Conservation (phyloP, 2,888 invertebrate species). For the Habroteleia sp. region DNA sequence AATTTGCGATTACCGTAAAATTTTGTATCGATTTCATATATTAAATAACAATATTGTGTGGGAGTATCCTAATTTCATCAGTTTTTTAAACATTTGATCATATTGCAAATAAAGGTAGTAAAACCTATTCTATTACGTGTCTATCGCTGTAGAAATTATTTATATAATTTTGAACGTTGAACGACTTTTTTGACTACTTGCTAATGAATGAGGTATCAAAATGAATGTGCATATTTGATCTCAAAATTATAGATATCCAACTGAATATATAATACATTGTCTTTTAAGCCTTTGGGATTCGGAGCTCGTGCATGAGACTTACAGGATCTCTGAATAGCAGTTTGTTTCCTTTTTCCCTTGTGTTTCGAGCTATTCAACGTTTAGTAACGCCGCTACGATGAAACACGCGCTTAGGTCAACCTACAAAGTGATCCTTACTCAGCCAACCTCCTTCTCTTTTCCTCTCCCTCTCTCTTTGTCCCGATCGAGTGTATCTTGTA, state of each 20-base stretch:
- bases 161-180: neutral
- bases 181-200: constrained; percentile 1
- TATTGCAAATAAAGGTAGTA: too few species aligned
- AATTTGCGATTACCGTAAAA: too few species aligned
- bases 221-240: neutral
- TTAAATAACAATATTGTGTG: too few species aligned
- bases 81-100: too few species aligned
- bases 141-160: constrained; percentile 6
- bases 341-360: constrained; percentile 29
- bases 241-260: constrained; percentile 23
- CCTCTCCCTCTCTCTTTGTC: neutral
- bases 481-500: constrained; percentile 13
- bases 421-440: constrained; percentile 38
- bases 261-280: constrained; percentile 26
- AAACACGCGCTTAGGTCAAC: constrained; percentile 36
- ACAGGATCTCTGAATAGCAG: constrained; percentile 31
- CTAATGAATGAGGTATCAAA: constrained; percentile 7
- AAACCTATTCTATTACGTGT: too few species aligned
- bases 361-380: constrained; percentile 14
- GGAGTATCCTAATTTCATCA: too few species aligned
- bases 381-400: constrained; percentile 25
- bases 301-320: constrained; percentile 33
- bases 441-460: neutral
- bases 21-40: too few species aligned
- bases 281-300: constrained; percentile 49